Evolutionary conservation across 2,888 invertebrate genomes (phyloP).

Genomic region (Sericinus montela): DNA sequence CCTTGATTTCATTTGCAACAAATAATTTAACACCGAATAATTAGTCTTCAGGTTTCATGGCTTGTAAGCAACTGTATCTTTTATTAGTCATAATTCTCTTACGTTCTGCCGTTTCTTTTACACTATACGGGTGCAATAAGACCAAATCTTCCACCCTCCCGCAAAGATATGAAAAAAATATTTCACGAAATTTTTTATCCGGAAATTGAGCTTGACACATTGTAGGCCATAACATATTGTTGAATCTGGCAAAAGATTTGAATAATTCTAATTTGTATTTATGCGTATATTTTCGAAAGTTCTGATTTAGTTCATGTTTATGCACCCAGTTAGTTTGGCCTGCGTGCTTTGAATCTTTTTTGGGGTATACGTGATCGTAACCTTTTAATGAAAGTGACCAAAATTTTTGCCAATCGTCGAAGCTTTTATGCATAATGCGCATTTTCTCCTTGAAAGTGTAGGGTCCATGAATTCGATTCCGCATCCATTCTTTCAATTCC

Average conservation of each 20-base stretch:
- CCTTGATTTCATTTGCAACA: too few species aligned
- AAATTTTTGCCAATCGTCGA: constrained; percentile 46
- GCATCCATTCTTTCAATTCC: constrained; percentile 68
- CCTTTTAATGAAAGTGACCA: constrained; percentile 35
- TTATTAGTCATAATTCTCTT: constrained; percentile 32
- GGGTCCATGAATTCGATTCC: constrained; percentile 52
- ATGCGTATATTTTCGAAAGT: constrained; percentile 41
- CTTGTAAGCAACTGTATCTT: constrained; percentile 42
- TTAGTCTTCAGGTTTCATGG: constrained; percentile 30
- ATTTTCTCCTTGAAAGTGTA: constrained; percentile 32
- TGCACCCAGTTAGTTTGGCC: constrained; percentile 48
- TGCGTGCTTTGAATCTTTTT: constrained; percentile 35
- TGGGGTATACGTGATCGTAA: constrained; percentile 44
- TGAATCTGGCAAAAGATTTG: constrained; percentile 45
- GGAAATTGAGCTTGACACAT: constrained; percentile 62
- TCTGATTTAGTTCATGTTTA: constrained; percentile 46
- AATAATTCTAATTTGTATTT: constrained; percentile 46
- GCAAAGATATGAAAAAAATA: constrained; percentile 60
- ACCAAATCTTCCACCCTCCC: constrained; percentile 45
- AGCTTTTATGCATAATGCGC: constrained; percentile 40
- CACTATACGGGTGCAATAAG: constrained; percentile 53
- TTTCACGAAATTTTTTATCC: constrained; percentile 64
- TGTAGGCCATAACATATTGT: constrained; percentile 59
- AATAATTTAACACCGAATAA: too few species aligned
- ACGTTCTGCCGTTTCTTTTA: constrained; percentile 38